Percentiles rank a stretch among this genome's conserved stretches.
phyloP scores from a whole-genome alignment of 2,888 invertebrate species.

The Mythimna albipuncta region DNA sequence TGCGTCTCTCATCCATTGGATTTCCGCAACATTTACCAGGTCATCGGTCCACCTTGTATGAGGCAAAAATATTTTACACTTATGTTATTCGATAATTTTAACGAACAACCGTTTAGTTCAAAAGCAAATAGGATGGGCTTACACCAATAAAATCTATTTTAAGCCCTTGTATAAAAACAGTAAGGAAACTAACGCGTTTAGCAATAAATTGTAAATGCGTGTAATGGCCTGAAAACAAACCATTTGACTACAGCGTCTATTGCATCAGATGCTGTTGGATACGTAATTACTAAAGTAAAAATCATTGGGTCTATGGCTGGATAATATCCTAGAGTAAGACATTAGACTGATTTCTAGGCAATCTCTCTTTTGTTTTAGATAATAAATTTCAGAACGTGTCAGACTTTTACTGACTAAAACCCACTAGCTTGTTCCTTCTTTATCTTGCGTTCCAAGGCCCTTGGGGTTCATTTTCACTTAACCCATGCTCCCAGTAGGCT shows the following conservation, averaged over 20 bases:
- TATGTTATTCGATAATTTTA: background rate
- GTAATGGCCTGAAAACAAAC: slow-evolving; percentile 11
- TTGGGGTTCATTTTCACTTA: too few relatives aligned
- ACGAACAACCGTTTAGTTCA: background rate
- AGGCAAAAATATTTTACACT: too few relatives aligned
- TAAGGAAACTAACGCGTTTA: slow-evolving; percentile 6
- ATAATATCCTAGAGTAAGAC: background rate
- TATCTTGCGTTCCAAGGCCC: too few relatives aligned
- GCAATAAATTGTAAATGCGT: slow-evolving; percentile 19
- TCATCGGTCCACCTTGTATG: too few relatives aligned
- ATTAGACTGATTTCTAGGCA: too few relatives aligned
- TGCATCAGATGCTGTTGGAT: slow-evolving; percentile 1
- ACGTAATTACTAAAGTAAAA: background rate
- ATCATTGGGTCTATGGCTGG: background rate
- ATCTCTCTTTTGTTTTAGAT: too few relatives aligned
- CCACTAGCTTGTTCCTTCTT: too few relatives aligned
- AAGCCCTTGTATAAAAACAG: slow-evolving; percentile 4
- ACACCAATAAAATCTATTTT: slow-evolving; percentile 29
- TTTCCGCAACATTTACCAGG: too few relatives aligned
- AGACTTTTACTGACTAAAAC: too few relatives aligned
- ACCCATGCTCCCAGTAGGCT: too few relatives aligned
- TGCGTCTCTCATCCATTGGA: too few relatives aligned
- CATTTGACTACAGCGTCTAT: background rate
- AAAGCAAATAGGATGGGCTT: background rate
- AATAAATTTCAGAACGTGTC: too few relatives aligned